Base-by-base conservation (phyloP, 2,888 invertebrate genomes). In the Bimastos eiseni region DNA sequence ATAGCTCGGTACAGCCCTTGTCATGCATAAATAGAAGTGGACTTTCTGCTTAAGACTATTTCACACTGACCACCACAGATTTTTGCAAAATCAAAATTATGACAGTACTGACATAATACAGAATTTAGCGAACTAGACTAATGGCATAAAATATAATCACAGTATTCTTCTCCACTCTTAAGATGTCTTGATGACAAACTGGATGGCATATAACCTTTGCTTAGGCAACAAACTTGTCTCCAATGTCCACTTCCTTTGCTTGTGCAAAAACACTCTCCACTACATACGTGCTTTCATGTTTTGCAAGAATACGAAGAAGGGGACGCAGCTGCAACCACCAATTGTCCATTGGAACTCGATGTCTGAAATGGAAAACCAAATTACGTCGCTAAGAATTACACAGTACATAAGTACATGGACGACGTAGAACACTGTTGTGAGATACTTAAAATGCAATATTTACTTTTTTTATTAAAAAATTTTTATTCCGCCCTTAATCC, bases 251-350 rank as follows among this genome's bases (percentile, higher is more conserved):
- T n/a, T 90, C 91, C 44, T 89, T 70, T n/a, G 91, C 91, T 33
- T 44, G 30, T 30, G 49, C 91, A 30, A 83, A 70, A 33, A 91
- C 41, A 30, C 92, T 93, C 90, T 94, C 94, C 15, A 93, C 93
- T 88, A 93, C 92, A 91, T 95, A 95, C 34, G 93, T 92, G 90
- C 93, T 94, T 34, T 94, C 93, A 92, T 99, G 99, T 95, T 98
- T 98, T 44, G 98, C 98, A 93, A 99, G 96, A 94, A 99, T 98
- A 96, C 98, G 97, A 92, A 99, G 96, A 92, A 99, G 96, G 0
- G 98, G 98, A 91, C 98, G 97, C 91, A 99, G 95, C 94, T 98
- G 98, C 95, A 99, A 96, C 98, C 98, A 99, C 99, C 99, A 99
- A 36, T 91, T 38, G 13, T 83, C 89, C 3, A 36, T 19, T 36